Conservation (phyloP, 2,888 invertebrate species). For the Meloe dianella region DNA sequence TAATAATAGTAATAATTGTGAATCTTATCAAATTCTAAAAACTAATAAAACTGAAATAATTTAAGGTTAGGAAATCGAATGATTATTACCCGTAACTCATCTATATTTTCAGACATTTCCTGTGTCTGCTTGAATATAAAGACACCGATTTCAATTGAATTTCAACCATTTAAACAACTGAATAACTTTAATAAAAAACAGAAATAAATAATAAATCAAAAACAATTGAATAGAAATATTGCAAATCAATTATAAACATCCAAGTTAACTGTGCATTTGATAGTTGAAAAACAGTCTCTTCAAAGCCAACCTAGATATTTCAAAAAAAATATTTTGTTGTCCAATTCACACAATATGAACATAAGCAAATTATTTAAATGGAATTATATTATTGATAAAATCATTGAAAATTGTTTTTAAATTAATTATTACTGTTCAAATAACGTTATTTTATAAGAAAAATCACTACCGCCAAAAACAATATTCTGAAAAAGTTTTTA, state of each 20-base stretch:
- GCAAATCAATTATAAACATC: conserved; percentile 13
- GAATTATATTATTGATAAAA: background rate
- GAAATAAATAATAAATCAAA: background rate
- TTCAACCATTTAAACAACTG: conserved; percentile 43
- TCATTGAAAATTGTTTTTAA: too few relatives aligned
- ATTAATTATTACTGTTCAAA: background rate
- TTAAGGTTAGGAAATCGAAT: background rate
- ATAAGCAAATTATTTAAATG: background rate
- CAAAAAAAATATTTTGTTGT: too few relatives aligned
- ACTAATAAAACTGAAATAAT: conserved; percentile 14
- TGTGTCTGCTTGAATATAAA: conserved; percentile 37
- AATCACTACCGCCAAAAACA: conserved; percentile 34
- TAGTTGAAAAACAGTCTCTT: conserved; percentile 13
- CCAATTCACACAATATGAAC: background rate
- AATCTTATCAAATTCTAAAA: conserved; percentile 4
- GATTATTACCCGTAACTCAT: conserved; percentile 56
- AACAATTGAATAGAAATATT: background rate
- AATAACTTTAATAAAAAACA: conserved; percentile 15
- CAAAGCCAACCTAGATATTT: conserved; percentile 21
- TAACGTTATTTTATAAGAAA: conserved; percentile 37
- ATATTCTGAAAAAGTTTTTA: background rate
- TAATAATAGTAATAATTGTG: background rate
- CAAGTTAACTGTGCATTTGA: conserved; percentile 28
- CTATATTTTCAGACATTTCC: conserved; percentile 59
- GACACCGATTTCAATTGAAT: conserved; percentile 35